Conservation (phyloP, 1,140 invertebrate species). For the Cyphomyrmex costatus region DNA sequence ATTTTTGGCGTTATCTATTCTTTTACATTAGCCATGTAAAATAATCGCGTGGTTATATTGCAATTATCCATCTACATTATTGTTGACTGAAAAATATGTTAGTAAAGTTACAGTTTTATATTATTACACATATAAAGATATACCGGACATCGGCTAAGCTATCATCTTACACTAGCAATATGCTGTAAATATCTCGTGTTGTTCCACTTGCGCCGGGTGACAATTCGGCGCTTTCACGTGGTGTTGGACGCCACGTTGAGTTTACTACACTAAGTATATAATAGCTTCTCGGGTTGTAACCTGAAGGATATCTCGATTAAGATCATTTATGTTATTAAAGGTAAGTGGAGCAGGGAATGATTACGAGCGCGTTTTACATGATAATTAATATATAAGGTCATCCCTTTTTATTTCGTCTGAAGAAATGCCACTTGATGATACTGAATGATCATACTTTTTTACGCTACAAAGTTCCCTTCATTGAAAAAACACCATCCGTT, state of each 20-base stretch:
- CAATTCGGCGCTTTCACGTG: neutral
- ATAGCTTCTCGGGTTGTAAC: conserved; percentile 20
- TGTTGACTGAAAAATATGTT: no score
- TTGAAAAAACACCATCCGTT: neutral
- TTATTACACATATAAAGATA: no score
- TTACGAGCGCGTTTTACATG: conserved; percentile 28
- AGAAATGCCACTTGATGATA: conserved; percentile 14
- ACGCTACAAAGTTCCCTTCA: conserved; percentile 26
- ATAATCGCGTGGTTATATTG: neutral
- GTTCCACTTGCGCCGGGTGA: conserved; percentile 1
- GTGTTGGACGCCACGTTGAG: neutral
- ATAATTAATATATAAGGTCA: conserved; percentile 37
- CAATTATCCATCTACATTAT: neutral
- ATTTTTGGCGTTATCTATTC: conserved; percentile 7
- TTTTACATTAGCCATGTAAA: neutral
- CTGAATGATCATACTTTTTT: conserved; percentile 39
- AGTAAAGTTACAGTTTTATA: no score
- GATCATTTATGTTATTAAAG: conserved; percentile 58
- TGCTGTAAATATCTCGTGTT: neutral
- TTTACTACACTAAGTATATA: conserved; percentile 36
- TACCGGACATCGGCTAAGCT: neutral
- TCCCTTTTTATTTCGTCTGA: conserved; percentile 37
- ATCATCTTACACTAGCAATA: neutral
- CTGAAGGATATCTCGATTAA: conserved; percentile 32
- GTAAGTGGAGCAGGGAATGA: conserved; percentile 46